Conservation (phyloP, 2,888 invertebrate genomes). For the Amiota communis region DNA sequence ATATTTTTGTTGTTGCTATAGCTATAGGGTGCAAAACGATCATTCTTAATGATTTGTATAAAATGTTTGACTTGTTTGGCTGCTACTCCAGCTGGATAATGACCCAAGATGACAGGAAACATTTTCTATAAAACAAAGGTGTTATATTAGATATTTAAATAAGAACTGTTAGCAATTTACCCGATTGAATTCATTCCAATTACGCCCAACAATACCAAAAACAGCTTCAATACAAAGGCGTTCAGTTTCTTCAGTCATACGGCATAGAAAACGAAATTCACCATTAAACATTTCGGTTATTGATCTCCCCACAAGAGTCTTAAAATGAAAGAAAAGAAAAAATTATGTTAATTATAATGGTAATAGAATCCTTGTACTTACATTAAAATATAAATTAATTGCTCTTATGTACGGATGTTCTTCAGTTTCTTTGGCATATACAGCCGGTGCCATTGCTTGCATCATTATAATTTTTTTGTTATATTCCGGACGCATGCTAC, state of each 20-base stretch:
- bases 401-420: slow-evolving; percentile 70
- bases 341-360: background rate
- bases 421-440: slow-evolving; percentile 74
- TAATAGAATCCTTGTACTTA: slow-evolving; percentile 46
- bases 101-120: slow-evolving; percentile 78
- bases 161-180: slow-evolving; percentile 44
- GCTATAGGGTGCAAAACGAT: slow-evolving; percentile 75
- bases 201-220: slow-evolving; percentile 70
- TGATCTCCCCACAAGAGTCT: slow-evolving; percentile 70
- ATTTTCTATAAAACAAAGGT: slow-evolving; percentile 73
- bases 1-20: slow-evolving; percentile 75
- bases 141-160: background rate
- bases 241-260: slow-evolving; percentile 70
- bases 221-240: slow-evolving; percentile 70
- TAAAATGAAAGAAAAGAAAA: slow-evolving; percentile 9
- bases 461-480: slow-evolving; percentile 80
- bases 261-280: slow-evolving; percentile 68
- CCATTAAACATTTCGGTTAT: slow-evolving; percentile 69
- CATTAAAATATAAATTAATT: slow-evolving; percentile 69
- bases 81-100: slow-evolving; percentile 78
- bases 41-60: slow-evolving; percentile 74
- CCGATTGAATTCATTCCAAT: slow-evolving; percentile 70
- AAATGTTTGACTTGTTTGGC: slow-evolving; percentile 77
- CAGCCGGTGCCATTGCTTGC: slow-evolving; percentile 82
- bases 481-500: slow-evolving; percentile 78